A percentile compares a stretch with the other conserved stretches of the same genome.
Evolutionary conservation across 2,797 vertebrate genomes (phyloP).

Genomic region (Perdix hodgsoniae): DNA sequence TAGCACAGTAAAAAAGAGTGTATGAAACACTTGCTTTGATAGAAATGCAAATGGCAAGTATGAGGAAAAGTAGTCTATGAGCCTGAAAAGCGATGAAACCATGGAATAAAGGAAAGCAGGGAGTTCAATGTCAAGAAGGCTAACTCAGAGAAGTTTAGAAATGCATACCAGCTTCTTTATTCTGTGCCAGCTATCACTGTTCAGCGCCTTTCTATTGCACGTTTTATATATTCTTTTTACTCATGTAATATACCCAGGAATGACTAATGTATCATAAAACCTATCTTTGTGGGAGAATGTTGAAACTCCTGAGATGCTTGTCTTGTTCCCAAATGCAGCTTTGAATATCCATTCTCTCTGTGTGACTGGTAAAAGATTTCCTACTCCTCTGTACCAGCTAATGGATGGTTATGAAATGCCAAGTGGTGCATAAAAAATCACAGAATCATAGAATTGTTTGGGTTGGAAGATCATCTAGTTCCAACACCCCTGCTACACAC

Average conservation of each 20-base stretch:
- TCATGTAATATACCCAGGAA: neutral
- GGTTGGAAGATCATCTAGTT: too few species aligned
- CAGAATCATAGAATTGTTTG: too few species aligned
- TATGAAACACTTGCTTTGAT: neutral
- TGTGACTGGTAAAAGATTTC: neutral
- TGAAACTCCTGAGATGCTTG: neutral
- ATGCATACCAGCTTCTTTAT: neutral
- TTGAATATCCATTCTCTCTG: neutral
- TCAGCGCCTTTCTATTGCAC: neutral
- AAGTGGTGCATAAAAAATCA: neutral
- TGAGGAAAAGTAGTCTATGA: neutral
- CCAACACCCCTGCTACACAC: too few species aligned
- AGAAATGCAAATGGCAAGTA: neutral
- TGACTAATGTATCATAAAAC: neutral
- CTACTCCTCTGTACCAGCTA: neutral
- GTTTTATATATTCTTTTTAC: neutral
- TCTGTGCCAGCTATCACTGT: neutral
- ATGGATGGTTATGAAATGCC: neutral
- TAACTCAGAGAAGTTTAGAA: neutral
- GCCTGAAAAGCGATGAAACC: neutral
- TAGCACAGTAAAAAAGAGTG: neutral
- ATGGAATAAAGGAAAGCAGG: neutral
- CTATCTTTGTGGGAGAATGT: neutral
- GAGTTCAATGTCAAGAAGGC: neutral
- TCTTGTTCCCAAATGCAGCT: neutral